Base-by-base conservation (phyloP, 2,113 vertebrate species). In the Archilochus colubris region DNA sequence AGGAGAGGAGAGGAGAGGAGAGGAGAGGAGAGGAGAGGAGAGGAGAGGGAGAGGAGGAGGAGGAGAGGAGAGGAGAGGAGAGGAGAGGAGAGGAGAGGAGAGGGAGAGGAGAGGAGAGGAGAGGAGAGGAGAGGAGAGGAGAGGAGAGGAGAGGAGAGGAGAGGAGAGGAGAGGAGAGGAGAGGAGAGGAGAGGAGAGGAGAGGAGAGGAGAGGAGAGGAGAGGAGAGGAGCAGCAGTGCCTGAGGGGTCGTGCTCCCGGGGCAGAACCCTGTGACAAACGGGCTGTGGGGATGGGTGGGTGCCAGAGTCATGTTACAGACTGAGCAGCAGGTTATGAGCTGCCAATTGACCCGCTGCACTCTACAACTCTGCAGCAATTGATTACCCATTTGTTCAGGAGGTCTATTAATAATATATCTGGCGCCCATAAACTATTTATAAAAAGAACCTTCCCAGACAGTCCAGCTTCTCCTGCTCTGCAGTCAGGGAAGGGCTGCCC, bases 311-410 rank as follows among this genome's bases (percentile, higher is more conserved):
- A 0, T 5, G 0, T 9, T 31, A n/a, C 76, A 44, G 93, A 18
- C 44, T 1, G 25, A 76, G 88, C 68, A 3, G 88, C 0, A 0
- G 82, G 89, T 77, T 88, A 66, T 30, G 82, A 94, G 93, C 91
- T 23, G 2, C 27, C 82, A 1, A 46, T 95, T 95, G 95, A 96
- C 93, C 94, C 30, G 73, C 93, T 94, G 95, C 91, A 75, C 96
- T 93, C 93, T 46, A 28, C 89, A 82, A 8, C 62, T 94, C 89
- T 88, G 82, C 92, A 82, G 75, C 94, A 79, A 96, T 91, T 83
- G 88, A 93, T 95, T 91, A 80, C 82, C 88, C 94, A 88, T 90
- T 95, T 94, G 80, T 86, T 93, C 93, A 51, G 95, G 46, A 91
- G 78, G 2, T 80, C 93, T 76, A 95, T 95, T 89, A 94, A 96